Base-by-base conservation (phyloP, 2,797 vertebrate species). In the Setipinna tenuifilis region DNA sequence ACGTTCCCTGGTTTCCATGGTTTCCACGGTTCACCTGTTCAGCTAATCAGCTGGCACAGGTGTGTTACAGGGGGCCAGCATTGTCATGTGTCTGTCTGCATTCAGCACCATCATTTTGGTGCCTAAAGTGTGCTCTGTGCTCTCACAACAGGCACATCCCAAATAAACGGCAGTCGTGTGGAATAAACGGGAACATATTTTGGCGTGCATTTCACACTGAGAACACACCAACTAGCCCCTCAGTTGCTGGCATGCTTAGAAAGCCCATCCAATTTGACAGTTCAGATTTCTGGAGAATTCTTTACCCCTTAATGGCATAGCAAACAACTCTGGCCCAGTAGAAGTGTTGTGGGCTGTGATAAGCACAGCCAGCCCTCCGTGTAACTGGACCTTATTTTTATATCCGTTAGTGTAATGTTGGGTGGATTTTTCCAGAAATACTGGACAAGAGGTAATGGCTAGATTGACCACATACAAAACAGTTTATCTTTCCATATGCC, bases 361-460 rank as follows among this genome's bases (percentile, higher is more conserved):
- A 44, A 78, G 31, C 6, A 31, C 35, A 41, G 71, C 31, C 71
- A 78, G 35, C 31, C 41, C 16, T 44, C 71, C 19, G 31, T 78
- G 16, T 78, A 41, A 78, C 71, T 78, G 71, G 21, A 41, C 35
- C 71, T 41, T 78, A 41, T 44, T 78, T 78, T 78, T 78, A 78
- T 41, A 78, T 44, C 71, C 31, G 71, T 78, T 35, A 78, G 35
- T 19, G 41, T 78, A 44, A 78, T 78, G 71, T 17, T 44, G 35
- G 54, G 50, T n/a, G 11, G 88, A 59, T 87, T 82, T 84, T 85
- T 87, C 80, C 48, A 81, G 57, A 25, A 41, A 21, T 21, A n/a
- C n/a, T 75, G 19, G 16, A 78, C 71, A 41, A 78, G 17, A 44
- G 31, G 19, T 21, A 44, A 78, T 31, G 65, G 12, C 0, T 71